Evolutionary conservation across 2,113 vertebrate genomes (phyloP).

Genomic region (Callionymus lyra): DNA sequence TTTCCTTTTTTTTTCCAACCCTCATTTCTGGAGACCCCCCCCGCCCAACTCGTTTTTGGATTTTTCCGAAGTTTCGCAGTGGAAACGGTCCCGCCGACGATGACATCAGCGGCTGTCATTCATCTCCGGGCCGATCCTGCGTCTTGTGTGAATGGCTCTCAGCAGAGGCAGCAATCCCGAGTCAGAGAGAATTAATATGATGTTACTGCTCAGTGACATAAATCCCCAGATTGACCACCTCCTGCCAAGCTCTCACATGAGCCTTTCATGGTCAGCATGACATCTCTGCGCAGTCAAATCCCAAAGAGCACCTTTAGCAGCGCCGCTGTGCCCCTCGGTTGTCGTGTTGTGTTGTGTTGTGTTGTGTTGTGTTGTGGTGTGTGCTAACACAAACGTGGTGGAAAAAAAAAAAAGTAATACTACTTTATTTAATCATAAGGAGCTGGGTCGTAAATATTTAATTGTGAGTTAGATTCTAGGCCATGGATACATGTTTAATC

Average conservation of each 20-base stretch:
- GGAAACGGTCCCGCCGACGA: slow-evolving; percentile 1
- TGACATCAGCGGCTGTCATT: slow-evolving; percentile 27
- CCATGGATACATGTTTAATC: slow-evolving; percentile 52
- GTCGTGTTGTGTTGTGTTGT: slow-evolving; percentile 3
- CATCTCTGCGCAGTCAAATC: slow-evolving; percentile 18
- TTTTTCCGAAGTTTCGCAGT: slow-evolving; percentile 19
- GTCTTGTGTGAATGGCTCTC: slow-evolving; percentile 32
- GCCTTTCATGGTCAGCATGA: slow-evolving; percentile 36
- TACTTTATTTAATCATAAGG: slow-evolving; percentile 47
- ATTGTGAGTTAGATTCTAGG: slow-evolving; percentile 50
- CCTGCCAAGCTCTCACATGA: slow-evolving; percentile 39
- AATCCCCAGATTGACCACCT: slow-evolving; percentile 49
- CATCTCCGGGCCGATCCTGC: slow-evolving; percentile 15
- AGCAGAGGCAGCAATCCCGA: slow-evolving; percentile 37
- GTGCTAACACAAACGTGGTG: slow-evolving; percentile 17
- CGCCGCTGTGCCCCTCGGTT: background rate
- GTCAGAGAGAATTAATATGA: slow-evolving; percentile 52
- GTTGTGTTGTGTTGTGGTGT: background rate
- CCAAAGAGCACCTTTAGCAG: slow-evolving; percentile 3
- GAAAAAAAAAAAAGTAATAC: slow-evolving; percentile 6
- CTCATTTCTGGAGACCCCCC: no score
- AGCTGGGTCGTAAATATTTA: slow-evolving; percentile 45
- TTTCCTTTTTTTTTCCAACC: no score
- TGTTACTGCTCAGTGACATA: slow-evolving; percentile 43
- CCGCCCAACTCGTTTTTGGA: no score